Conservation (phyloP, 2,888 invertebrate genomes). For the Chirona hameri region DNA sequence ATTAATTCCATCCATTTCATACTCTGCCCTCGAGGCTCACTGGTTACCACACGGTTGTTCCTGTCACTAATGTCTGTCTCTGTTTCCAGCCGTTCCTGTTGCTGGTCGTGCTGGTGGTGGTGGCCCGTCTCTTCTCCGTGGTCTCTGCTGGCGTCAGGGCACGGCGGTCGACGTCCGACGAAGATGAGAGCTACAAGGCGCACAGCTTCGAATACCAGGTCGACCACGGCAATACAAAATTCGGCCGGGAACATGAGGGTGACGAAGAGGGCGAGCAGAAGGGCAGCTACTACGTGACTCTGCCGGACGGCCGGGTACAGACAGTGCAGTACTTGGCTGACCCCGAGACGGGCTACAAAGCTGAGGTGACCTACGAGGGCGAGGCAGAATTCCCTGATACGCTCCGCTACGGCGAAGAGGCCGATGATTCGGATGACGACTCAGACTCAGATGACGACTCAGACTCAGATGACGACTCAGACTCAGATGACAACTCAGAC, state of each 20-base stretch:
- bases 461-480: too few relatives aligned
- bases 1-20: too few relatives aligned
- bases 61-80: too few relatives aligned
- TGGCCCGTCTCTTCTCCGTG: not conserved
- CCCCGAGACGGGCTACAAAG: not conserved
- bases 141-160: not conserved
- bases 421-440: not conserved
- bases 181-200: not conserved
- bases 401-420: not conserved
- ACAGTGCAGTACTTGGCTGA: not conserved
- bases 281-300: not conserved
- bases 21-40: too few relatives aligned
- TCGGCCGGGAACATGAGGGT: not conserved
- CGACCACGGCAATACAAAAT: not conserved
- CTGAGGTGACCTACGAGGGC: constrained; percentile 1
- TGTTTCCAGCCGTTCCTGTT: constrained; percentile 1
- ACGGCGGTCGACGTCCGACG: not conserved
- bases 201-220: not conserved
- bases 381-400: not conserved
- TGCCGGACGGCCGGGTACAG: constrained; percentile 6
- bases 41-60: too few relatives aligned
- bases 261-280: not conserved
- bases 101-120: not conserved
- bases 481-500: not conserved
- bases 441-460: not conserved